Conservation (phyloP, 2,797 vertebrate genomes). For the Stomatorhinus walkeri region DNA sequence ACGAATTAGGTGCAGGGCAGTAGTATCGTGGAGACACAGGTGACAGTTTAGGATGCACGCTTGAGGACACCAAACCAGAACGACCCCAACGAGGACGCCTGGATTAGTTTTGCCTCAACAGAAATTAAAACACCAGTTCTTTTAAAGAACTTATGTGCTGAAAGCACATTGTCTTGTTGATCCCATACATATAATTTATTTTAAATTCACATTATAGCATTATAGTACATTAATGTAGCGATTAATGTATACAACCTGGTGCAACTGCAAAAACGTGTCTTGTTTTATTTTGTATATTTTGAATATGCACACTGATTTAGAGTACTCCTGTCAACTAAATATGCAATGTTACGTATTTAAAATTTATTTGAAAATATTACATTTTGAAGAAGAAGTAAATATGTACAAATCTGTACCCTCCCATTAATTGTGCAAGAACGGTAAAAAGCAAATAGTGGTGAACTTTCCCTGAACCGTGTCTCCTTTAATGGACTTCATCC, state of each 20-base stretch:
- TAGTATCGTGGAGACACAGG: not conserved
- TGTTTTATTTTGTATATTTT: not conserved
- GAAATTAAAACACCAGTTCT: not conserved
- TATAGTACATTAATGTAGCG: not conserved
- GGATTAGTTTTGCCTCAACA: not conserved
- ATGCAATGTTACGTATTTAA: slow-evolving; percentile 66
- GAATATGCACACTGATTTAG: not conserved
- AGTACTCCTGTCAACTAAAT: slow-evolving; percentile 58
- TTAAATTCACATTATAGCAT: not conserved
- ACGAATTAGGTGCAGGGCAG: not conserved
- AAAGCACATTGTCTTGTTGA: not conserved
- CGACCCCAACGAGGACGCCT: not conserved
- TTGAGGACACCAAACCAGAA: not conserved
- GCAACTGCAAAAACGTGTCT: not conserved
- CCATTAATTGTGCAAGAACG: slow-evolving; percentile 78
- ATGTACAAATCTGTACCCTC: slow-evolving; percentile 72
- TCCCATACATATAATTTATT: not conserved
- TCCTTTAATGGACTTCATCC: slow-evolving; percentile 87
- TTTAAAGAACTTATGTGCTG: not conserved
- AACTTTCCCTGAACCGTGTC: slow-evolving; percentile 99
- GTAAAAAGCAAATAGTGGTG: slow-evolving; percentile 92
- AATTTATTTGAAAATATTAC: slow-evolving; percentile 67
- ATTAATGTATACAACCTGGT: not conserved
- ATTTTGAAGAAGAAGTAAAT: slow-evolving; percentile 69
- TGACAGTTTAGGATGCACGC: not conserved